Evolutionary conservation across 1,140 invertebrate species (phyloP), one percentile per base, ranked within the genome.

Genomic region (Palaemon carinicauda): DNA sequence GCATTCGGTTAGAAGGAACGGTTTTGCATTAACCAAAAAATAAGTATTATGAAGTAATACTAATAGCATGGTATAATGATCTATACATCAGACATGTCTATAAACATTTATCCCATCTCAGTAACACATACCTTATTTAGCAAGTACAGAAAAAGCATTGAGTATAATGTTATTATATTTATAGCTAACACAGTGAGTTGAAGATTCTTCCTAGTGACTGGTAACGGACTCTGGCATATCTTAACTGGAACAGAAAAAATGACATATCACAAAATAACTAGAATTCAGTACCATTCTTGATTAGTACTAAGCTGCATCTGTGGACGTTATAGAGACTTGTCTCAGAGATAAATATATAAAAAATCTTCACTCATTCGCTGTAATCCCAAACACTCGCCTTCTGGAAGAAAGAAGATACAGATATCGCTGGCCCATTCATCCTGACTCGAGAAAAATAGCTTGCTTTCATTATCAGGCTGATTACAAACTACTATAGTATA

Each of bases 31-130:
- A 60, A 80, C 56, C 33, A n/a, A 80, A 41, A 79, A 54, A 53
- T 27, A 77, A 41, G 41, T 41, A 41, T 41, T 41, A 27, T 69
- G 65, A 69, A 69, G 27, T 56, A 50, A 60, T 41, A 77, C 52
- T 83, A 74, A 82, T 71, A 54, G 81, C 81, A 75, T 54, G 81
- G 69, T 17, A 83, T 77, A 54, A 17, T 56, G 56, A 80, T 24
- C 54, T 56, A 54, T 17, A 80, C 53, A 29, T 54, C 29, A n/a
- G 53, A 80, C 54, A 80, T 80, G 53, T 56, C 78, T n/a, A 60
- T 56, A 60, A 29, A 60, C 78, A 80, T 80, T 80, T 54, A 80
- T 33, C 29, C 78, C 52, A 31, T 33, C 31, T 31, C 52, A 60
- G 24, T 60, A 80, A 80, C 78, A 80, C 78, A 24, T 80, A 79